These are phyloP conservation scores for Branchipolynoe longqiensis DNA, from an alignment of 2,888 invertebrate species.

Conservation along the genomic window DNA sequence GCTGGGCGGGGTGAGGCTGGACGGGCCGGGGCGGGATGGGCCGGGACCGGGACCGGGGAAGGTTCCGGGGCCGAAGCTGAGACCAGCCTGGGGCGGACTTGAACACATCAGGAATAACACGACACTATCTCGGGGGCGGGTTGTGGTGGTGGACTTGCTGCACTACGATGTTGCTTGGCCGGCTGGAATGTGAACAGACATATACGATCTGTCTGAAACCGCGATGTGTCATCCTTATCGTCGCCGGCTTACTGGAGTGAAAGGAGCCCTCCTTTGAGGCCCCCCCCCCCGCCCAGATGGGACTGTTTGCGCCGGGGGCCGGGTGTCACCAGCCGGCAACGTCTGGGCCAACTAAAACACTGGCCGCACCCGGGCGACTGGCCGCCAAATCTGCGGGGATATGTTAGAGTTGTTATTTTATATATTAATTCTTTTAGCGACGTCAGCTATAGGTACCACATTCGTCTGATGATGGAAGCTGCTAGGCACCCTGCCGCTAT, in stretches of 20 bases:
- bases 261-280: slow-evolving; percentile 47
- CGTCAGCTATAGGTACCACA: too few species aligned
- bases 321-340: not conserved
- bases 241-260: slow-evolving; percentile 42
- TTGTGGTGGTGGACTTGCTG: too few species aligned
- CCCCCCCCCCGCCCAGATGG: too few species aligned
- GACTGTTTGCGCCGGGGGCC: too few species aligned
- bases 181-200: slow-evolving; percentile 51
- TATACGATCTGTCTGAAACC: slow-evolving; percentile 39
- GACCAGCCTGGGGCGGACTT: too few species aligned
- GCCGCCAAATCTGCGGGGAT: too few species aligned
- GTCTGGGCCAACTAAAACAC: not conserved
- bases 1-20: not conserved
- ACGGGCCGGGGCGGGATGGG: slow-evolving; percentile 4
- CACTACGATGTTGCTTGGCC: not conserved
- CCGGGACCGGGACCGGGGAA: slow-evolving; percentile 6
- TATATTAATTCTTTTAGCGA: too few species aligned
- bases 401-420: too few species aligned
- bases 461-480: not conserved
- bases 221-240: slow-evolving; percentile 32
- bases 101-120: too few species aligned
- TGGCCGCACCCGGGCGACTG: not conserved
- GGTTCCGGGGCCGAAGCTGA: too few species aligned
- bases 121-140: not conserved
- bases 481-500: not conserved